These are phyloP conservation scores for Drosophila cardini DNA, from an alignment of 1,140 invertebrate species.

Conservation along the genomic window DNA sequence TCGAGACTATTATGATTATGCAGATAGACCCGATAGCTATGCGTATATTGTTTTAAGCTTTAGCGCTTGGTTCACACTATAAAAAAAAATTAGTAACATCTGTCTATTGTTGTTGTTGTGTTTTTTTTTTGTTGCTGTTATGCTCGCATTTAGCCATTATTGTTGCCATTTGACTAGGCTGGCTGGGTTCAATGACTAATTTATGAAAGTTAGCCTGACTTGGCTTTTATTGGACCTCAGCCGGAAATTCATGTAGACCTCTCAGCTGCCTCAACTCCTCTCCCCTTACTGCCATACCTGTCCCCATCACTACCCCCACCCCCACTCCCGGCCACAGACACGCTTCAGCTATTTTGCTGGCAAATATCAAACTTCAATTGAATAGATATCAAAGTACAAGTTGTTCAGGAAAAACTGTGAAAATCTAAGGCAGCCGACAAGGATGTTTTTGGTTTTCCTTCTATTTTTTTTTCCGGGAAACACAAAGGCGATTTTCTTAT, in stretches of 20 bases:
- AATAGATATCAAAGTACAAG: constrained; percentile 15
- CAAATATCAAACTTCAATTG: constrained; percentile 41
- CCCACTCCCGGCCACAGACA: too few relatives aligned
- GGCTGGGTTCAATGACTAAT: constrained; percentile 76
- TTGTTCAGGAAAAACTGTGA: background rate
- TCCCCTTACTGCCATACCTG: too few relatives aligned
- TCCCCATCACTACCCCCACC: too few relatives aligned
- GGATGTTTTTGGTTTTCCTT: background rate
- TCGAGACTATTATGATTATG: constrained; percentile 64
- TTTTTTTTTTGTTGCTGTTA: constrained; percentile 45
- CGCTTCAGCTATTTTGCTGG: constrained; percentile 14
- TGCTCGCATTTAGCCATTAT: constrained; percentile 64
- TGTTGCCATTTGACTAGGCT: constrained; percentile 46
- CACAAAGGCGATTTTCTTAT: constrained; percentile 24
- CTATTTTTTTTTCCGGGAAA: constrained; percentile 52
- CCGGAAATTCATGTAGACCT: constrained; percentile 48
- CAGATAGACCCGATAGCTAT: constrained; percentile 34
- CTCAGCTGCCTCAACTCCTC: background rate
- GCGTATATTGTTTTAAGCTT: constrained; percentile 69
- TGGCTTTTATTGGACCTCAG: constrained; percentile 46
- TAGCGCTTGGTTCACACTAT: constrained; percentile 70
- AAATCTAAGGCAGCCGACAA: constrained; percentile 15
- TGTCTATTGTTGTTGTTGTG: constrained; percentile 42
- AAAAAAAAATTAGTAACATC: constrained; percentile 70
- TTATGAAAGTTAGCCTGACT: constrained; percentile 75